Percentiles rank a stretch among this genome's conserved stretches.
Evolutionary conservation across 2,888 invertebrate species (phyloP).

Genomic region (Lasioglossum calceatum): DNA sequence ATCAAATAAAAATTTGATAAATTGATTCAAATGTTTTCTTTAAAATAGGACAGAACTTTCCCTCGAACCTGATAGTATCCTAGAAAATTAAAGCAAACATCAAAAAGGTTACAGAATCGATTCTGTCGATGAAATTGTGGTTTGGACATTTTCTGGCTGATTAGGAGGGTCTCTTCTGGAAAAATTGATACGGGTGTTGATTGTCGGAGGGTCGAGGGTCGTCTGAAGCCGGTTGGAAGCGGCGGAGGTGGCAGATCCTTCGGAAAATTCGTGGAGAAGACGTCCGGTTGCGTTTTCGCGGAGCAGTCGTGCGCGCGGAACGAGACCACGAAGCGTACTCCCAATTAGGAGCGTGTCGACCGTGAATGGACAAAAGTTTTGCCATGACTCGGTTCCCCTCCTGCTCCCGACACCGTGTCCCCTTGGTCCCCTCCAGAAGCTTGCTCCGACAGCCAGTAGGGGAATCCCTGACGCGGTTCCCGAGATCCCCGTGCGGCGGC

Average conservation of each 20-base stretch:
- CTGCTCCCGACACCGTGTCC: constrained; percentile 50
- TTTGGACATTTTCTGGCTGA: neutral
- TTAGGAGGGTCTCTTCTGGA: neutral
- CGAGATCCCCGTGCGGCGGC: constrained; percentile 83
- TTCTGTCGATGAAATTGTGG: neutral
- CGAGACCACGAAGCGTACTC: constrained; percentile 77
- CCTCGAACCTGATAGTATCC: neutral
- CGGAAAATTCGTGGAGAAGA: constrained; percentile 42
- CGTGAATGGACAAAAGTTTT: constrained; percentile 82
- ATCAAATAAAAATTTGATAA: too few species aligned
- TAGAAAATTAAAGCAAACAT: neutral
- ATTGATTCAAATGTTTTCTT: too few species aligned
- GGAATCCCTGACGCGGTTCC: constrained; percentile 77
- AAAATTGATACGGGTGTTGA: constrained; percentile 8
- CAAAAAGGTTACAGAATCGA: neutral
- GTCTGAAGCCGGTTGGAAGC: neutral
- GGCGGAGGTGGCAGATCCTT: constrained; percentile 5
- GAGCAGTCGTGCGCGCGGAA: constrained; percentile 72
- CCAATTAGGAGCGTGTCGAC: constrained; percentile 78
- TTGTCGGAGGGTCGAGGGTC: constrained; percentile 15
- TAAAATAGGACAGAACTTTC: too few species aligned
- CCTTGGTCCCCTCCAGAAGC: constrained; percentile 41
- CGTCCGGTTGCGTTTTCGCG: constrained; percentile 60
- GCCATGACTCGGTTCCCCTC: constrained; percentile 69
- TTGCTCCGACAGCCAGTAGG: constrained; percentile 65